These are phyloP conservation scores for Meloidogyne exigua DNA, from an alignment of 1,140 invertebrate genomes.

Conservation along the genomic window DNA sequence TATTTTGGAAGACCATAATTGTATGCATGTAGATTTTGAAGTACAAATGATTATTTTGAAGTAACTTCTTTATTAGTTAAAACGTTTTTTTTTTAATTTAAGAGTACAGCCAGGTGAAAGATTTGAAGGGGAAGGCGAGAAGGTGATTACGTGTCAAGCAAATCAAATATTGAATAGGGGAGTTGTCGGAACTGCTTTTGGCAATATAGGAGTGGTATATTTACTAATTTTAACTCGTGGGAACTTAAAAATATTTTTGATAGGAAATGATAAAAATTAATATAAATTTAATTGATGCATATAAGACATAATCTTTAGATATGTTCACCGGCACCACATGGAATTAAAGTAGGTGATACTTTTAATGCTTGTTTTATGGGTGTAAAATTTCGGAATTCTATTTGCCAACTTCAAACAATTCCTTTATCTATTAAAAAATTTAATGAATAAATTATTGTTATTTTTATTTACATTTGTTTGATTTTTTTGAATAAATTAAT, in stretches of 20 bases:
- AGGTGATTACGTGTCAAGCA: neutral
- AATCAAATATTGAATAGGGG: neutral
- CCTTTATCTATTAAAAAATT: conserved; percentile 8
- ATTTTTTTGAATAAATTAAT: too few relatives aligned
- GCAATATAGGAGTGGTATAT: conserved; percentile 16
- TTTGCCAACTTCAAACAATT: conserved; percentile 21
- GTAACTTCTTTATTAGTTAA: neutral
- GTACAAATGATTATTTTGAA: conserved; percentile 24
- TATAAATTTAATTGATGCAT: neutral
- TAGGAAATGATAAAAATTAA: neutral
- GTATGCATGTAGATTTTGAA: conserved; percentile 23
- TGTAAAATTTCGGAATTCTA: conserved; percentile 8
- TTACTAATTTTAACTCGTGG: too few relatives aligned
- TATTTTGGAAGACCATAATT: conserved; percentile 22
- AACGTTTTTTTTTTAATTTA: neutral
- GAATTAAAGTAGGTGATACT: conserved; percentile 3
- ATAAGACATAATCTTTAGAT: neutral
- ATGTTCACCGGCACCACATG: conserved; percentile 10
- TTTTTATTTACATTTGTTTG: neutral
- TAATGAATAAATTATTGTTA: neutral
- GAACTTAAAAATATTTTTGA: too few relatives aligned
- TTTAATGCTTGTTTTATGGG: conserved; percentile 18
- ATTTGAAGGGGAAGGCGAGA: neutral
- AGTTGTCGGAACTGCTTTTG: conserved; percentile 17
- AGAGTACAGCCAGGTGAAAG: conserved; percentile 11